These are phyloP conservation scores for Myrmophylax atrothorax DNA, from an alignment of 2,113 vertebrate species.

Conservation along the genomic window DNA sequence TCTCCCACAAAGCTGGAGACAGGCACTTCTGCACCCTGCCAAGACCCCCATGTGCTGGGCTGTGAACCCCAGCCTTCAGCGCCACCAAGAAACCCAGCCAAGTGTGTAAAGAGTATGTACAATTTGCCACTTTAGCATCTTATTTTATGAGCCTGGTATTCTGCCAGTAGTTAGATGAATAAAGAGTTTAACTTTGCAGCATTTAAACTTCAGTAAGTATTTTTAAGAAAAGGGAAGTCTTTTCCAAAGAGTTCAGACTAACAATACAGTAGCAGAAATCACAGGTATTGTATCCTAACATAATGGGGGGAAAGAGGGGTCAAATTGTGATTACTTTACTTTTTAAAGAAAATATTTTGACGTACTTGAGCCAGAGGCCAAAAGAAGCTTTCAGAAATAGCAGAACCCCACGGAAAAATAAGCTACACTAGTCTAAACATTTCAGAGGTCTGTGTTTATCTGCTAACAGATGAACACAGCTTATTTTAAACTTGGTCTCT, in stretches of 20 bases:
- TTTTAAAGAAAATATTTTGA: not conserved
- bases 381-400: conserved; percentile 13
- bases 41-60: accelerated
- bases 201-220: not conserved
- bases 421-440: not conserved
- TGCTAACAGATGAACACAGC: not conserved
- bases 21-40: not conserved
- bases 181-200: not conserved
- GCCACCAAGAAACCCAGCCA: not conserved
- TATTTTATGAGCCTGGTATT: not conserved
- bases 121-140: not conserved
- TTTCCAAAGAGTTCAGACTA: not conserved
- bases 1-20: not conserved
- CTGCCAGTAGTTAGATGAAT: not conserved
- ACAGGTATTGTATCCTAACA: not conserved
- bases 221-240: not conserved
- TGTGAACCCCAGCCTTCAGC: not conserved
- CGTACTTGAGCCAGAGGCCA: not conserved
- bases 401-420: not conserved
- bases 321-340: not conserved
- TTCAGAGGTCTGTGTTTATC: not conserved
- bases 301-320: not conserved
- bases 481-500: not conserved
- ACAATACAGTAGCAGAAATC: not conserved
- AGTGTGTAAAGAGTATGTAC: accelerated